These are phyloP conservation scores for Momotus momota DNA, from an alignment of 2,797 vertebrate species.

Conservation along the genomic window DNA sequence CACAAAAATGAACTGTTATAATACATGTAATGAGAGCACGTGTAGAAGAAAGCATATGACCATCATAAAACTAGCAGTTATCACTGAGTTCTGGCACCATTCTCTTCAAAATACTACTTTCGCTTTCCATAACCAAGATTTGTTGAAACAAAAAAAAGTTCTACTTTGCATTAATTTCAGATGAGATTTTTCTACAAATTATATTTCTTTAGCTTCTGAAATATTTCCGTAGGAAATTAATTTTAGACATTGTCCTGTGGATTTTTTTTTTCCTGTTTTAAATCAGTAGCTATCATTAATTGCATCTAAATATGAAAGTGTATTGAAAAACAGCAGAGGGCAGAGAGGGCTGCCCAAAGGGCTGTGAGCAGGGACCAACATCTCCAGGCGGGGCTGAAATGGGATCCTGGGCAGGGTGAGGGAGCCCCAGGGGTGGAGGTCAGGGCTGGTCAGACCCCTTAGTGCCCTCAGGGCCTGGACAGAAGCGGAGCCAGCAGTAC, in stretches of 20 bases:
- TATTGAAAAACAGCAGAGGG: background rate
- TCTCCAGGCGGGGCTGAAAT: background rate
- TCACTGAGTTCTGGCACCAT: background rate
- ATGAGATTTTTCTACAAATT: background rate
- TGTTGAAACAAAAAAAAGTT: background rate
- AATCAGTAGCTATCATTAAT: background rate
- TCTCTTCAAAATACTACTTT: background rate
- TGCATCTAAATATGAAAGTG: background rate
- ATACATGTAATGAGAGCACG: background rate
- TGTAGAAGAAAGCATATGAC: background rate
- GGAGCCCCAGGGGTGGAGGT: background rate
- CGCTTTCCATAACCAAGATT: background rate
- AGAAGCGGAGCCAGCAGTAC: background rate
- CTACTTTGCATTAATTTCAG: background rate
- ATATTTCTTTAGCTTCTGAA: background rate
- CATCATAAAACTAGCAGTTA: background rate
- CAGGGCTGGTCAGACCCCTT: background rate
- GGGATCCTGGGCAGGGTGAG: too few relatives aligned
- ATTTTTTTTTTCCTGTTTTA: background rate
- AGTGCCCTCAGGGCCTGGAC: background rate
- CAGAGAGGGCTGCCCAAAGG: background rate
- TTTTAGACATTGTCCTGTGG: background rate
- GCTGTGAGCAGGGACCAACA: background rate
- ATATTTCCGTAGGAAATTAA: background rate
- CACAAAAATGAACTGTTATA: background rate